phyloP scores from a whole-genome alignment of 2,113 vertebrate genomes.

The Corythornis cristatus region DNA sequence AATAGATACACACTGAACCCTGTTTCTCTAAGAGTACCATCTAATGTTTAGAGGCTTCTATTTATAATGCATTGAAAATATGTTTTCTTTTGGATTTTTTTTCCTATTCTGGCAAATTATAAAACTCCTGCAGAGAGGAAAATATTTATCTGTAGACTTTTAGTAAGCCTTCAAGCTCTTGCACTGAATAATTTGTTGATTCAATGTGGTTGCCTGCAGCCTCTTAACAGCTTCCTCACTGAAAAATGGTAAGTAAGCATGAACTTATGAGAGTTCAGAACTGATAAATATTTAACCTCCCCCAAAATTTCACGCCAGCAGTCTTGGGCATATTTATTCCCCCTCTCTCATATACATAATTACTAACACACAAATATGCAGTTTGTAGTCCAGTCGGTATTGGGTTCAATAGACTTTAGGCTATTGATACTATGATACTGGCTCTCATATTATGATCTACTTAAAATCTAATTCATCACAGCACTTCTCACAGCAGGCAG shows the following conservation, averaged over 20 bases:
- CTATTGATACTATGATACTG: background rate
- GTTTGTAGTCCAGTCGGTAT: background rate
- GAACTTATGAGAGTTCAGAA: background rate
- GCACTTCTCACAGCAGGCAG: background rate
- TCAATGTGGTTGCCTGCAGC: background rate
- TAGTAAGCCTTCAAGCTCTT: background rate
- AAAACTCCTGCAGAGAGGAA: background rate
- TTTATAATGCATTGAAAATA: background rate
- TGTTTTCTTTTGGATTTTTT: background rate
- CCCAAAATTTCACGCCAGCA: background rate
- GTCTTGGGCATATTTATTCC: background rate
- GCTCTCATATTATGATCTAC: background rate
- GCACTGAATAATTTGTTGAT: background rate
- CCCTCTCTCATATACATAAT: background rate
- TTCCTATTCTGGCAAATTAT: background rate
- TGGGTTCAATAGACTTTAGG: background rate
- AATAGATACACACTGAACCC: background rate
- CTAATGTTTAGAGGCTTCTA: background rate
- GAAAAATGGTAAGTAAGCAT: background rate
- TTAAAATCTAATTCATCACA: background rate
- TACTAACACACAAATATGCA: background rate
- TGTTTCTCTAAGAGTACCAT: background rate
- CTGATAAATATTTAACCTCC: background rate
- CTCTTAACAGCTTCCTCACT: background rate
- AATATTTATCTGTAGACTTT: background rate